Conservation (phyloP, 2,888 invertebrate genomes). For the Ommatoiulus sabulosus region DNA sequence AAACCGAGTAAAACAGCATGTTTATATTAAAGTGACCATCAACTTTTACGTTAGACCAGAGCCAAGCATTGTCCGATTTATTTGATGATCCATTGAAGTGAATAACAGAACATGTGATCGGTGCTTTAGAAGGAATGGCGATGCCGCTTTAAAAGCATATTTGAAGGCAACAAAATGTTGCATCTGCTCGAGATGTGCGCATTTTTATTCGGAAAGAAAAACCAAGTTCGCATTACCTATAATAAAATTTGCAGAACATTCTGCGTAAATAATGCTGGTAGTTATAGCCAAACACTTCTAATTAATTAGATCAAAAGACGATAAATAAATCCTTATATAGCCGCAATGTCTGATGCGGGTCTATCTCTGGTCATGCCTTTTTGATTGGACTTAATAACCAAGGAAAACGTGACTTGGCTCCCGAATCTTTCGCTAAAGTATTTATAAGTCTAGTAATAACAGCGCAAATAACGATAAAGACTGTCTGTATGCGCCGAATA, state of each 20-base stretch:
- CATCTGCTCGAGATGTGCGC: neutral
- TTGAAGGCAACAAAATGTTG: neutral
- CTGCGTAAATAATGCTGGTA: conserved; percentile 29
- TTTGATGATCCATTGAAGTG: no score
- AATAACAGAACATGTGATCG: neutral
- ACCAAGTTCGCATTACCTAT: neutral
- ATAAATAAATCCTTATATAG: conserved; percentile 45
- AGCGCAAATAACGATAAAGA: neutral
- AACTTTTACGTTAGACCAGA: no score
- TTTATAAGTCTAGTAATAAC: conserved; percentile 39
- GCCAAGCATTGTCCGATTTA: no score
- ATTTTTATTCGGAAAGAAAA: neutral
- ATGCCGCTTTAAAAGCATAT: neutral
- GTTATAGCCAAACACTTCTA: conserved; percentile 41
- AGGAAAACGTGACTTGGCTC: conserved; percentile 25
- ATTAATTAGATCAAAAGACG: conserved; percentile 45
- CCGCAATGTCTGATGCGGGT: conserved; percentile 14
- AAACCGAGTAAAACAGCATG: no score
- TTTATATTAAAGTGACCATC: no score
- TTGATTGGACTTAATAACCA: conserved; percentile 48
- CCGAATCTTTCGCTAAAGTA: conserved; percentile 29
- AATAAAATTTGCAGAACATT: conserved; percentile 47
- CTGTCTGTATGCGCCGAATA: neutral
- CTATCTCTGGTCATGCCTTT: conserved; percentile 11
- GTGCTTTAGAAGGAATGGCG: neutral